Conservation (phyloP, 2,797 vertebrate species). For the Chloroceryle inda region DNA sequence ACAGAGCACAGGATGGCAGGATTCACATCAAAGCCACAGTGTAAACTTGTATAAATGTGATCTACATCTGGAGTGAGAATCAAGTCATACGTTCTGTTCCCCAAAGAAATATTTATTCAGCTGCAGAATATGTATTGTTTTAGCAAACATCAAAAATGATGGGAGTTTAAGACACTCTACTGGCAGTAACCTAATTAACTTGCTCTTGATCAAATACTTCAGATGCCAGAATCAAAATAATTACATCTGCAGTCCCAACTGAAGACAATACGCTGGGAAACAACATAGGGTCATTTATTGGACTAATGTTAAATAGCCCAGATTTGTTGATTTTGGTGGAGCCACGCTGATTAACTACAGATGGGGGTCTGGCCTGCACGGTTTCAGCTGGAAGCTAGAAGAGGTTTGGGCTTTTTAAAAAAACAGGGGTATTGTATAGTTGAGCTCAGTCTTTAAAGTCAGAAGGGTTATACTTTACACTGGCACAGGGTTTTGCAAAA, state of each 20-base stretch:
- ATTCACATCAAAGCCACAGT: constrained; percentile 46
- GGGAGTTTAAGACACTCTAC: constrained; percentile 11
- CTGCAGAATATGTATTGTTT: constrained; percentile 44
- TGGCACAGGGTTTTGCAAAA: neutral
- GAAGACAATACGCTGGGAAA: constrained; percentile 22
- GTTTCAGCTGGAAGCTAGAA: neutral
- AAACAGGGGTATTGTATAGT: neutral
- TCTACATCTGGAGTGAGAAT: constrained; percentile 39
- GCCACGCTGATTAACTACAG: constrained; percentile 4
- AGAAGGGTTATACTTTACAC: neutral
- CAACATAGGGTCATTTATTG: neutral
- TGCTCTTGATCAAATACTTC: constrained; percentile 30
- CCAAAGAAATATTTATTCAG: constrained; percentile 53
- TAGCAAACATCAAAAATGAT: constrained; percentile 20
- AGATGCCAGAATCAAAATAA: constrained; percentile 33
- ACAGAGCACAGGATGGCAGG: neutral
- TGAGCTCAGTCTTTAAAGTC: neutral
- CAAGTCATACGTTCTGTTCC: neutral
- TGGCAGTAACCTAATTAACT: constrained; percentile 52
- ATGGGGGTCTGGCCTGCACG: neutral
- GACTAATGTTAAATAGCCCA: neutral
- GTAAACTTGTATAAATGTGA: constrained; percentile 15
- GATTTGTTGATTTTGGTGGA: constrained; percentile 53
- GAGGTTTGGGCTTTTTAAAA: neutral
- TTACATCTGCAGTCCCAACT: constrained; percentile 7